These are phyloP conservation scores for Eristalis arbustorum DNA, from an alignment of 2,888 invertebrate species.

Conservation along the genomic window DNA sequence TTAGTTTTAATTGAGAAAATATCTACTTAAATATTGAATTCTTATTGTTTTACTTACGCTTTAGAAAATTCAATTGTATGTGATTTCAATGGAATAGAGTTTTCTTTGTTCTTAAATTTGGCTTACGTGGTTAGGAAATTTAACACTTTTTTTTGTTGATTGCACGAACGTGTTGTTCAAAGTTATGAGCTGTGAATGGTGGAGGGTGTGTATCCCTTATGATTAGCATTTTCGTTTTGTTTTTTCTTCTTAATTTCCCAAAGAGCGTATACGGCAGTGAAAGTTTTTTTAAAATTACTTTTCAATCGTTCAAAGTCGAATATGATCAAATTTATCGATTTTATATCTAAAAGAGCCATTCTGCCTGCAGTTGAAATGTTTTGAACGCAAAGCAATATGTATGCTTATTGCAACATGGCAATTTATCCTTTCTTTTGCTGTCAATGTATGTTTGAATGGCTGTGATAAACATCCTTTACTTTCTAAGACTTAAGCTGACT, in stretches of 20 bases:
- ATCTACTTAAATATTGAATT: constrained; percentile 14
- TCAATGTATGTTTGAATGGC: too few species aligned
- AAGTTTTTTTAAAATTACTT: constrained; percentile 22
- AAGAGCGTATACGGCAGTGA: constrained; percentile 65
- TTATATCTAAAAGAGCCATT: too few species aligned
- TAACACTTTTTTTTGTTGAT: constrained; percentile 35
- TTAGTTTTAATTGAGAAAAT: constrained; percentile 17
- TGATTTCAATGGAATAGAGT: constrained; percentile 16
- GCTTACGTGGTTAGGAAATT: constrained; percentile 34
- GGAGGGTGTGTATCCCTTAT: constrained; percentile 10
- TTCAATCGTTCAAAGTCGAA: constrained; percentile 2
- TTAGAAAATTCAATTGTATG: constrained; percentile 11
- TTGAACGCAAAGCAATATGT: too few species aligned
- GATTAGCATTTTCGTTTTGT: background rate
- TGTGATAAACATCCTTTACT: too few species aligned
- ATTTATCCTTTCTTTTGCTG: too few species aligned
- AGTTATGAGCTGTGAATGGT: constrained; percentile 1
- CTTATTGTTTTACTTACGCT: background rate
- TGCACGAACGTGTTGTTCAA: constrained; percentile 7
- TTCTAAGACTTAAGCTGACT: too few species aligned
- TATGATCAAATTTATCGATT: constrained; percentile 1
- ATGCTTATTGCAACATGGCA: too few species aligned
- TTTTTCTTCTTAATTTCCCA: constrained; percentile 40
- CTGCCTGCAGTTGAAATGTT: too few species aligned
- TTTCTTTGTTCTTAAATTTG: constrained; percentile 25